Conservation (phyloP, 2,113 vertebrate genomes). For the Ictidomys tridecemlineatus region DNA sequence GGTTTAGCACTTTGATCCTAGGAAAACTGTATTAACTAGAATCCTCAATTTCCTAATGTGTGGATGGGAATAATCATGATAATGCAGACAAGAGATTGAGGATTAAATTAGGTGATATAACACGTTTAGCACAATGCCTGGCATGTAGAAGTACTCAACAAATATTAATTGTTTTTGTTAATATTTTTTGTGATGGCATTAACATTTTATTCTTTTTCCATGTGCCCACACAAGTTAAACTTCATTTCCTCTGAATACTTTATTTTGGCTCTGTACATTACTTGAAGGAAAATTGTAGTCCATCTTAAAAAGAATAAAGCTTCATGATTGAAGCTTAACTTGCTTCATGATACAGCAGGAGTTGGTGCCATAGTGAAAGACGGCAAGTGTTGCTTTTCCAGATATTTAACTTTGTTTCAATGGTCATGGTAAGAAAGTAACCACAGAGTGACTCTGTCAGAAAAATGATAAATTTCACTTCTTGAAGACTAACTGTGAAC, state of each 20-base stretch:
- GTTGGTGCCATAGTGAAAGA: constrained; percentile 28
- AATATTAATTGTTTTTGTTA: background rate
- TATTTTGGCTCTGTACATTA: constrained; percentile 25
- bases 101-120: background rate
- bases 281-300: constrained; percentile 1
- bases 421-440: constrained; percentile 37
- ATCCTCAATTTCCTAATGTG: background rate
- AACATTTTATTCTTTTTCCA: constrained; percentile 2
- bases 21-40: background rate
- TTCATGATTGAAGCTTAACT: background rate
- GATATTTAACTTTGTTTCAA: constrained; percentile 17
- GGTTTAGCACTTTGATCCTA: background rate
- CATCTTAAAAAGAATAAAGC: background rate
- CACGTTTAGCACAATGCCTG: background rate
- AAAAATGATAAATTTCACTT: background rate
- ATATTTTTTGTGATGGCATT: constrained; percentile 23
- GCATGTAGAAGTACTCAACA: background rate
- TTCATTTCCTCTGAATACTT: constrained; percentile 29
- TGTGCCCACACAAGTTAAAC: background rate
- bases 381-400: constrained; percentile 12
- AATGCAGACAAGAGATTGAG: background rate
- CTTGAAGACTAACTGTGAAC: background rate
- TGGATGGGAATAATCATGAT: background rate
- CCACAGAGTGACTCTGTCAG: constrained; percentile 10
- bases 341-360: background rate